Base-by-base conservation (phyloP, 2,113 vertebrate genomes). In the Campylorhamphus procurvoides region DNA sequence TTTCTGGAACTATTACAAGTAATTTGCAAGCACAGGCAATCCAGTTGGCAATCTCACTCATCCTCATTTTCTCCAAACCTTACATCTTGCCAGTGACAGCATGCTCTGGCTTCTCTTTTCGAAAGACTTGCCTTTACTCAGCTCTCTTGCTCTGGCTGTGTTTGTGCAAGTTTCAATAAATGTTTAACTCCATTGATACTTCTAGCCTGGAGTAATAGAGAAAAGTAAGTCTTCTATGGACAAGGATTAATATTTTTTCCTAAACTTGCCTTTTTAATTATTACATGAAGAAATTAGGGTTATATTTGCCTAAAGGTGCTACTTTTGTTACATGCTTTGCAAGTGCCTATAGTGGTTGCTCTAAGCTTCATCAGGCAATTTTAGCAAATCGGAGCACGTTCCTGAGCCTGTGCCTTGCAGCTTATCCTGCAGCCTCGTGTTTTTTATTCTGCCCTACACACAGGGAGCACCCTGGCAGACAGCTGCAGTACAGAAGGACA, bases 1-100 rank as follows among this genome's bases (percentile, higher is more conserved):
- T 94, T 97, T 90, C 83, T 94, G 92, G 89, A 93, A 35, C 29
- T 63, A 76, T 62, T 79, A 73, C 79, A 92, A 87, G 47, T 49
- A 39, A 94, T 93, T 93, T 87, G 88, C 87, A 87, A 94, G 93
- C 6, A 0, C 89, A 79, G 86, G 69, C 89, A 90, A 84, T 78
- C 67, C 56, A 9, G 84, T 93, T 94, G 39, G 62, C 91, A 96
- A 80, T 77, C 95, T 72, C 28, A 7, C 44, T 95, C 79, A 81
- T 91, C 89, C 84, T 89, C 23, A 18, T 63, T 89, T 88, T 82
- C 96, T 93, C 62, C 4, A 3, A 94, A 27, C 59, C 24, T 33
- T 27, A 1, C 7, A 3, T 73, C 81, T 75, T 80, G 90, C 58
- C 94, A 88, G 59, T 4, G 5, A n/a, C 72, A 63, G 56, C n/a